Evolutionary conservation across 2,113 vertebrate species (phyloP).

Genomic region (Puffinus mauretanicus): DNA sequence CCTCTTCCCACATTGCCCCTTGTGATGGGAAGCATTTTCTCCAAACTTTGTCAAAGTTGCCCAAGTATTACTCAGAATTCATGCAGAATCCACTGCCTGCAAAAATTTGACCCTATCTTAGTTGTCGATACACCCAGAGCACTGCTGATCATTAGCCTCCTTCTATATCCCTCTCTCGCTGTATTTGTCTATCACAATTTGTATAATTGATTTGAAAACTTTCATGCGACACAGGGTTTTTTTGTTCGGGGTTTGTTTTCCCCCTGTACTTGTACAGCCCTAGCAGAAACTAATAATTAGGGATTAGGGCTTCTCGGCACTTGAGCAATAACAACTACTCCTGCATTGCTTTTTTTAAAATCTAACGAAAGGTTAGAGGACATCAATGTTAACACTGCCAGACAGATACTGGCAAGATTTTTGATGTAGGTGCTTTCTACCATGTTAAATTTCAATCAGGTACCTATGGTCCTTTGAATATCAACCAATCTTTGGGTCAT

Average conservation of each 20-base stretch:
- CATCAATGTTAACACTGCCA: not conserved
- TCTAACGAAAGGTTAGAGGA: not conserved
- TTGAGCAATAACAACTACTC: not conserved
- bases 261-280: not conserved
- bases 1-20: not conserved
- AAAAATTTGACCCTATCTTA: not conserved
- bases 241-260: not conserved
- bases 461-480: not conserved
- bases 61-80: not conserved
- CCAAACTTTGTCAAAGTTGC: not conserved
- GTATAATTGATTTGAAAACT: not conserved
- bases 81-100: not conserved
- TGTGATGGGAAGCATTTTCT: not conserved
- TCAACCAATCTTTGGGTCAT: not conserved
- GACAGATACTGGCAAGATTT: not conserved
- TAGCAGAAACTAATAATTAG: not conserved
- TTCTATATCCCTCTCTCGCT: not conserved
- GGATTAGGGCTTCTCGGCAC: not conserved
- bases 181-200: not conserved
- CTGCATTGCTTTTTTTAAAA: not conserved
- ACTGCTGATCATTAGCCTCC: not conserved
- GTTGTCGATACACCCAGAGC: not conserved
- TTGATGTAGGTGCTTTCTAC: not conserved
- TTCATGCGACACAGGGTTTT: accelerated
- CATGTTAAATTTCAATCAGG: not conserved